Conservation (phyloP, 2,888 invertebrate genomes). For the Carpatolechia fugitivella region DNA sequence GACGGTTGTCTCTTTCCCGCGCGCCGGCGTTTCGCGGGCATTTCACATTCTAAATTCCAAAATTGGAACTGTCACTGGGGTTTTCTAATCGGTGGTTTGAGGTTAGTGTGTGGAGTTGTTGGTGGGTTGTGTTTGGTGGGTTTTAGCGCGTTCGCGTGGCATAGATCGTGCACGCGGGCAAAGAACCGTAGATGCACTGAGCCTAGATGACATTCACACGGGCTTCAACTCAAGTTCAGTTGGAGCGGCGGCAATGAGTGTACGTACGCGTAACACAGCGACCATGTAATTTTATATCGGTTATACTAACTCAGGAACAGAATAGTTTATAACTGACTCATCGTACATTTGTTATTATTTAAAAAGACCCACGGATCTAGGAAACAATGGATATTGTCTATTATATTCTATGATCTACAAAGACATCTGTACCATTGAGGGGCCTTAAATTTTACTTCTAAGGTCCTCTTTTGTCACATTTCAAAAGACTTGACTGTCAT, state of each 20-base stretch:
- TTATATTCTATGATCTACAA: slow-evolving; percentile 20
- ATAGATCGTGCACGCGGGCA: slow-evolving; percentile 59
- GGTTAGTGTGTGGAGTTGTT: slow-evolving; percentile 29
- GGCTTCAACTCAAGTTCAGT: slow-evolving; percentile 72
- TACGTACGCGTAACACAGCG: slow-evolving; percentile 46
- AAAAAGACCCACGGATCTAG: slow-evolving; percentile 31
- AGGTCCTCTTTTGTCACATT: background rate
- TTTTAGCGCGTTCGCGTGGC: slow-evolving; percentile 12
- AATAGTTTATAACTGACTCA: slow-evolving; percentile 16
- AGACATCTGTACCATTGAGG: background rate
- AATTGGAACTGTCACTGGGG: slow-evolving; percentile 42
- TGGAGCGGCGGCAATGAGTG: slow-evolving; percentile 68
- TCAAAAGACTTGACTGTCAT: background rate
- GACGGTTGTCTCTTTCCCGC: slow-evolving; percentile 63
- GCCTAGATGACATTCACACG: slow-evolving; percentile 74
- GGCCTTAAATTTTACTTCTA: slow-evolving; percentile 1
- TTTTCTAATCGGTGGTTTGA: slow-evolving; percentile 36
- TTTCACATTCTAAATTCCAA: slow-evolving; percentile 57
- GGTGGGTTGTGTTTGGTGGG: slow-evolving; percentile 26
- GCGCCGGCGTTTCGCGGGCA: slow-evolving; percentile 40
- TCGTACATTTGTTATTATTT: slow-evolving; percentile 33
- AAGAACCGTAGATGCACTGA: slow-evolving; percentile 67
- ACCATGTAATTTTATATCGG: slow-evolving; percentile 57
- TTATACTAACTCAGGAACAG: slow-evolving; percentile 24
- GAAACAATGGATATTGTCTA: slow-evolving; percentile 37